Percentiles rank a stretch among this genome's conserved stretches.
phyloP scores from a whole-genome alignment of 2,113 vertebrate genomes.

The Centrocercus urophasianus region DNA sequence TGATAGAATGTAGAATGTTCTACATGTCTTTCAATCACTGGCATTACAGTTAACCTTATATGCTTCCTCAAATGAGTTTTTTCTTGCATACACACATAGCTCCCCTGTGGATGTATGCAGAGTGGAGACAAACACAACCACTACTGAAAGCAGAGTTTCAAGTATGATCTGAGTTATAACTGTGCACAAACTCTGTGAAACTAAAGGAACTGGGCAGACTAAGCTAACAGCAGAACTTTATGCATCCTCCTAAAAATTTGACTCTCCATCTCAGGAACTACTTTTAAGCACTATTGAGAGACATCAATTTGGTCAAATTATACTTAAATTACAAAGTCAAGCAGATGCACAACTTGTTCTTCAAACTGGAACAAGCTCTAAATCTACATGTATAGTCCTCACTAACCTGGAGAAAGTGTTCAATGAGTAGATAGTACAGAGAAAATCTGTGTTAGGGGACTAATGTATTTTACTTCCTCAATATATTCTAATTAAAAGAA shows the following conservation, averaged over 20 bases:
- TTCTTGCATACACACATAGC: background rate
- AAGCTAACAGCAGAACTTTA: background rate
- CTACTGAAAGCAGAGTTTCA: background rate
- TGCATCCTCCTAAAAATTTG: accelerated
- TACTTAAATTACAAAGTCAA: background rate
- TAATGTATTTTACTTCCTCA: slow-evolving; percentile 4
- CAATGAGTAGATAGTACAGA: background rate
- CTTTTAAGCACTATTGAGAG: background rate
- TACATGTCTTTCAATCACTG: background rate
- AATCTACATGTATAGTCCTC: background rate
- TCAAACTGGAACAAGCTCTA: background rate
- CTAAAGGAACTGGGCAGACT: background rate
- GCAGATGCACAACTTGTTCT: background rate
- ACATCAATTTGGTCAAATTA: background rate
- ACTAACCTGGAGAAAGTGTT: background rate
- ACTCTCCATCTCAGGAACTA: background rate
- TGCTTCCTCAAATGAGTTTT: background rate
- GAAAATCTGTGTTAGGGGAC: background rate
- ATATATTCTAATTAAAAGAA: background rate
- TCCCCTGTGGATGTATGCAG: background rate
- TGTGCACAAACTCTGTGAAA: background rate
- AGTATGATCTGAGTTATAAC: background rate
- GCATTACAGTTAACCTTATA: background rate
- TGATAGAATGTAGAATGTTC: background rate
- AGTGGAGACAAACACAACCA: background rate